Conservation (phyloP, 2,113 vertebrate species). For the Chaetorhynchus papuensis region DNA sequence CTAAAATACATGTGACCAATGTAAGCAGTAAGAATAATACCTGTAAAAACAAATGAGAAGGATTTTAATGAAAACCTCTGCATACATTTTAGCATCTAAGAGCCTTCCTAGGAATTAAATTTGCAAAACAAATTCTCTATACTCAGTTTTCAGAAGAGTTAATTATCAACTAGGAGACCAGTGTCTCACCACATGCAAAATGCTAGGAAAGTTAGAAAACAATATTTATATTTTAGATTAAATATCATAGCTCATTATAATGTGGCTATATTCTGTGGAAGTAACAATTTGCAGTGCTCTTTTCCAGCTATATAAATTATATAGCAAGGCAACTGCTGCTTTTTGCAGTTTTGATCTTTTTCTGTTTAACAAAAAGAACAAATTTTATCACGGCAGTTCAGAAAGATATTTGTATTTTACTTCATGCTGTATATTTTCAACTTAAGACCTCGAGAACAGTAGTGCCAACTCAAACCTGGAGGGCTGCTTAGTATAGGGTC, state of each 20-base stretch:
- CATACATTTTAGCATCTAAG: constrained; percentile 23
- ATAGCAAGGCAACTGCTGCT: not conserved
- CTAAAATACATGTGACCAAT: not conserved
- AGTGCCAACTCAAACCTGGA: not conserved
- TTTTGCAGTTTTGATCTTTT: not conserved
- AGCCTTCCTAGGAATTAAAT: constrained; percentile 48
- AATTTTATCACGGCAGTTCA: not conserved
- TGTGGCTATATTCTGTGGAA: not conserved
- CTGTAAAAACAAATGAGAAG: constrained; percentile 35
- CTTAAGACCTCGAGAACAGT: not conserved
- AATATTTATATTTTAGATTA: constrained; percentile 8
- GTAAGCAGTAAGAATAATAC: not conserved
- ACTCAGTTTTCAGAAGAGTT: constrained; percentile 39
- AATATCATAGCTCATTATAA: not conserved
- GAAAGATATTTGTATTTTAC: not conserved
- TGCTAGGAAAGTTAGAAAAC: not conserved
- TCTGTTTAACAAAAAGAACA: not conserved
- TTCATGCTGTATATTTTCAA: not conserved
- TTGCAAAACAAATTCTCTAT: constrained; percentile 57
- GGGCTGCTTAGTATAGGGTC: not conserved
- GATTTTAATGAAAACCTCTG: constrained; percentile 32
- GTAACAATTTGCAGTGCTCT: not conserved
- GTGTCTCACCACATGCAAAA: constrained; percentile 50
- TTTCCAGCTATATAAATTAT: not conserved
- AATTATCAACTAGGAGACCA: constrained; percentile 42